These are phyloP conservation scores for Amphiprion clarkii DNA, from an alignment of 2,797 vertebrate genomes.

Conservation along the genomic window DNA sequence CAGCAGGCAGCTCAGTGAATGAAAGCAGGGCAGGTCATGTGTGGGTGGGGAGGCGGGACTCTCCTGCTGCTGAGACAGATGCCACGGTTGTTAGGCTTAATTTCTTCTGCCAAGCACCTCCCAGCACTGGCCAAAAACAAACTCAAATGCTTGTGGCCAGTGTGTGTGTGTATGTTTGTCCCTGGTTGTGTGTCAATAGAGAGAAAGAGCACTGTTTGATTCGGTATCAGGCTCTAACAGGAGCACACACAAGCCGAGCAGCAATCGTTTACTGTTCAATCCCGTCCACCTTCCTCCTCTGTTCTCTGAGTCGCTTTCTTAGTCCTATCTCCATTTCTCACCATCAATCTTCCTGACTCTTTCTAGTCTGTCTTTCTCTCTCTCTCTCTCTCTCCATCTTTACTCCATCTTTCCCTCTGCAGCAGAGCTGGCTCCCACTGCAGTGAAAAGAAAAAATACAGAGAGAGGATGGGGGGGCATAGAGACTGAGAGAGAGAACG, in stretches of 20 bases:
- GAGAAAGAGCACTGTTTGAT: conserved; percentile 76
- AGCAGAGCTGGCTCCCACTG: conserved; percentile 73
- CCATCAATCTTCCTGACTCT: conserved; percentile 70
- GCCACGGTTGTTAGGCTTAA: conserved; percentile 86
- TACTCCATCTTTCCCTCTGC: conserved; percentile 73
- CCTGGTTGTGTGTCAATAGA: conserved; percentile 57
- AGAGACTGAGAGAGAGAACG: conserved; percentile 44
- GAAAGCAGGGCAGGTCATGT: conserved; percentile 82
- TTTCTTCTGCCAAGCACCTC: conserved; percentile 82
- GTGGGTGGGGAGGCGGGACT: conserved; percentile 85
- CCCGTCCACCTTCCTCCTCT: conserved; percentile 63
- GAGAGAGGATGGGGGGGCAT: conserved; percentile 35
- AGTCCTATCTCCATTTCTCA: conserved; percentile 63
- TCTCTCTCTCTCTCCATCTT: conserved; percentile 47
- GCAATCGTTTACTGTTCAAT: conserved; percentile 72
- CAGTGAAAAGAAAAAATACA: conserved; percentile 71
- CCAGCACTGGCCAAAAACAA: conserved; percentile 81
- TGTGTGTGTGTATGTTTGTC: conserved; percentile 50
- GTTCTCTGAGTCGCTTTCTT: conserved; percentile 60
- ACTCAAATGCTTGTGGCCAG: conserved; percentile 76
- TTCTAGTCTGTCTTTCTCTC: conserved; percentile 52
- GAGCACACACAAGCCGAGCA: conserved; percentile 66
- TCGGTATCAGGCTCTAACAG: conserved; percentile 77
- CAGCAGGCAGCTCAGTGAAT: conserved; percentile 80
- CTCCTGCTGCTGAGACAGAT: conserved; percentile 88